Evolutionary conservation across 1,140 invertebrate species (phyloP), one percentile per base, ranked within the genome.

Genomic region (Trichomalopsis sarcophagae): DNA sequence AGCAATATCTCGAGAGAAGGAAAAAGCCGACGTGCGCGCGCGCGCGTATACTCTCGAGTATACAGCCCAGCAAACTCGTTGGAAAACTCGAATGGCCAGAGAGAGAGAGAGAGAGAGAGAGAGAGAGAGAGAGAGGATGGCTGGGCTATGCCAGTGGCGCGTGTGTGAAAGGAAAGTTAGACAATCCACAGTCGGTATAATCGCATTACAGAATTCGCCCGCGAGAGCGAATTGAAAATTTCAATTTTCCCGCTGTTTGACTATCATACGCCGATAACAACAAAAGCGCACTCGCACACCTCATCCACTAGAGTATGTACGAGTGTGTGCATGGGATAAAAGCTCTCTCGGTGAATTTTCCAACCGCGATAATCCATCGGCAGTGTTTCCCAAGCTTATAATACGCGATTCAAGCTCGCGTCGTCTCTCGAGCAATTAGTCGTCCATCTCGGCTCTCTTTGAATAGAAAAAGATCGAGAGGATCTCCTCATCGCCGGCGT

Each of bases 41-140:
- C 9, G 5, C 33, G 33, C 36, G 27, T 33, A 27, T 14, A 71
- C 68, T 33, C 23, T 10, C 14, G 14, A 33, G 21, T 66, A 30
- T 71, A 71, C 30, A 71, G 11, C 30, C 23, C n/a, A 55, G 74
- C 55, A 83, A 83, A 83, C 82, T 83, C 82, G 82, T 83, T 83
- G 82, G 82, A 77, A 77, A 83, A 83, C 55, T 83, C 82, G 55
- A 82, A 75, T 82, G 47, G 27, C 27, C 14, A 33, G 69, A 55
- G 69, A 30, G 27, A 44, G 5, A 33, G 33, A 33, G 33, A 33
- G 33, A 33, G 33, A 33, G 33, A 33, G 33, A 33, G 33, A 33
- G 33, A 33, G 33, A 33, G 33, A 33, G 33, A 33, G 33, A 33
- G 33, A 36, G 33, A 36, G 33, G 33, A 4, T 3, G 33, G 33